Base-by-base conservation (phyloP, 2,113 vertebrate genomes). In the Bubalus kerabau region DNA sequence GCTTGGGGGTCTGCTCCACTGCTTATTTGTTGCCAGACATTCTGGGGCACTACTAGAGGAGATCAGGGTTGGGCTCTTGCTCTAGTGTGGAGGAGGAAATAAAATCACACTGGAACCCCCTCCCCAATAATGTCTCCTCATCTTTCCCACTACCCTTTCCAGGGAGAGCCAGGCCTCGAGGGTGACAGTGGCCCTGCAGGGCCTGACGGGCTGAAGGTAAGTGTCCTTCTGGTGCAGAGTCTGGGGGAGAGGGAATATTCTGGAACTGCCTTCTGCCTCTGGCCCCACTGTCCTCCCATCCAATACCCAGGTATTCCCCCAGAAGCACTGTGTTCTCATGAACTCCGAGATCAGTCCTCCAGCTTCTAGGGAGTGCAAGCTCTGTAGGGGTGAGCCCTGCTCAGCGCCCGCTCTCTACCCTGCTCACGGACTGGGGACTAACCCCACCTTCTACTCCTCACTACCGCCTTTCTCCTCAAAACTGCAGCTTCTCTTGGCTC, bases 101-200 rank as follows among this genome's bases (percentile, higher is more conserved):
- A 50, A 82, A 85, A 43, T 16, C 43, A 17, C 15, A 17, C 28
- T 2, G 2, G 17, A 43, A 12, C 1, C 11, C 5, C 8, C 21
- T 28, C 26, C 56, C 64, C 19, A 7, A 16, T 76, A 80, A 97
- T 2, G 9, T 28, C 43, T 83, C n/a, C 23, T 60, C 4, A 0
- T 87, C 59, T 91, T 64, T 85, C 54, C 81, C n/a, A 40, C 90
- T 1, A 13, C n/a, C 78, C 95, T 98, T 83, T 97, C 26, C 97
- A 99, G 99, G 99, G 99, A 24, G 99, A 99, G 26, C 87, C 98
- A 0, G 99, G 99, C 60, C 98, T 99, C n/a, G 99, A 99, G 96
- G 99, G 99, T 40, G 99, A 99, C 97, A 98, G 94, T 4, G 99
- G 99, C 36, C 95, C 97, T 3, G 91, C 96, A 0, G 99, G 99